Evolutionary conservation across 2,113 vertebrate species (phyloP), one percentile per base, ranked within the genome.

Genomic region (Rhinolophus ferrumequinum): DNA sequence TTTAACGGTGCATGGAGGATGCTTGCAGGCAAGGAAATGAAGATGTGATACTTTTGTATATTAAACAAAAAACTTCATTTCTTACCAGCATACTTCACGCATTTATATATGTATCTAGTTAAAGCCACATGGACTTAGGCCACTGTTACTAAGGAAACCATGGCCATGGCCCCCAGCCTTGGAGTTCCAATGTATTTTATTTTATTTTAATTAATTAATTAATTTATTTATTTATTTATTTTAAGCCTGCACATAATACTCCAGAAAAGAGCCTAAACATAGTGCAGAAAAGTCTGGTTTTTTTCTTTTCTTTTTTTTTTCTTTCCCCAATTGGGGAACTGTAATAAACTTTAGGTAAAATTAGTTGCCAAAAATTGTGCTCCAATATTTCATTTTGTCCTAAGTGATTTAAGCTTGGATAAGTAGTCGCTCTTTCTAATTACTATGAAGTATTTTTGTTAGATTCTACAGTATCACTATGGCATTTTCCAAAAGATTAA

Each of bases 401-500:
- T 86, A 94, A 93, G 52, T 94, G 15, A 33, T 73, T 15, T 93
- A 44, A 82, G 93, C 38, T 88, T 88, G 60, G 22, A 56, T 79
- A 80, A 67, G 12, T 60, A 80, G 8, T 91, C 24, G 60, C 60
- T 91, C 11, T 70, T 83, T 79, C 47, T 96, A 89, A 69, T 89
- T 91, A 81, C 19, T 82, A 24, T 70, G n/a, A 95, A 85, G 26
- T 44, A 77, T 76, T 83, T 92, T 16, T 72, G 28, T 35, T 92
- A 77, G 77, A 19, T 82, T 54, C 67, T 62, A 44, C 18, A 86
- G 19, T 70, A n/a, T 87, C 80, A 70, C 28, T 81, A 44, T 88
- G 56, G 21, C 9, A 88, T 83, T 82, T 97, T 88, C 26, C 35
- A 92, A 94, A 85, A 79, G 70, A 93, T 83, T 35, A 58, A 85